Base-by-base conservation (phyloP, 2,888 invertebrate genomes). In the Macropis europaea region DNA sequence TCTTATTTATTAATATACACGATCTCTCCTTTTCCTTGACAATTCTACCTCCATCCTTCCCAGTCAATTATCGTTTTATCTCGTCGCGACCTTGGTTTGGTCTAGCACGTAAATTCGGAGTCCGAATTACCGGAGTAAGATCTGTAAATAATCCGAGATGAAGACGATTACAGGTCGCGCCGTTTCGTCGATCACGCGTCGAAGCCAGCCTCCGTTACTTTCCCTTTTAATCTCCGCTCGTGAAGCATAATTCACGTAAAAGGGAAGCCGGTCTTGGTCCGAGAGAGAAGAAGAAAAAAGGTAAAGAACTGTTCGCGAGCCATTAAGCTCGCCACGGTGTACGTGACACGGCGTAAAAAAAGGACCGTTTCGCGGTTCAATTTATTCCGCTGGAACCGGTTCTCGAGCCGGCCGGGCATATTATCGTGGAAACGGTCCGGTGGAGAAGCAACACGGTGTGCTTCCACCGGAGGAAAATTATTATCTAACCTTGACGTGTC, bases 381-480 rank as follows among this genome's bases (percentile, higher is more conserved):
- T 78, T 77, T 77, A 66, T 72, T 77, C 54, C 62, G 28, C 47
- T 13, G 42, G 9, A 75, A 75, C 79, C 77, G 77, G 79, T 78
- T 77, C 57, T 6, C 52, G 13, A 11, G 34, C 57, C 9, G 36
- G 19, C 42, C 38, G 32, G 24, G 57, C 19, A 40, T 42, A 50
- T 50, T 57, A 62, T 48, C 62, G 54, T 19, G 36, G 26, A 34
- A 62, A 50, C 38, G 24, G 13, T 19, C 15, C 5, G 7, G 30
- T 15, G 36, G 47, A 22, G 30, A 42, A 22, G 13, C 40, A 15
- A 28, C 45, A 11, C 1, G 17, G 57, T 38, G 15, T 24, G 24
- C 7, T 34, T n/a, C n/a, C 4, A 4, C 17, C 0, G 15, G 13
- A 60, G 54, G 69, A 68, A 54, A 77, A 54, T 70, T 47, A 63